These are phyloP conservation scores for Fragum sueziense DNA, from an alignment of 2,888 invertebrate genomes.

Conservation along the genomic window DNA sequence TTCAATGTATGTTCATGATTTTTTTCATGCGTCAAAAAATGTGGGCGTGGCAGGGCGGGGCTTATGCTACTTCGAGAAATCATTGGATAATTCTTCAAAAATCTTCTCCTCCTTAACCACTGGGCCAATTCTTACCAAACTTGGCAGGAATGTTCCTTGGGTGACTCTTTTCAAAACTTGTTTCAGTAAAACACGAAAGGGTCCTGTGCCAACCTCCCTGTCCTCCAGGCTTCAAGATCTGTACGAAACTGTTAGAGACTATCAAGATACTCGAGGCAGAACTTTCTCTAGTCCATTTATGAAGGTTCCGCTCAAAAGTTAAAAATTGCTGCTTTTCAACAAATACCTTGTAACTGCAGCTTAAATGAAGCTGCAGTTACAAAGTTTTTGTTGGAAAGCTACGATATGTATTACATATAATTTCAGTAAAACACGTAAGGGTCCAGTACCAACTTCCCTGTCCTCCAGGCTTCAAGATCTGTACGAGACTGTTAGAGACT, in stretches of 20 bases:
- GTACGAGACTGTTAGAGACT: conserved; percentile 95
- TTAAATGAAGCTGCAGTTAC: too few species aligned
- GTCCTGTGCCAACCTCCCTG: conserved; percentile 77
- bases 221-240: conserved; percentile 92
- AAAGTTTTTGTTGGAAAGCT: too few species aligned
- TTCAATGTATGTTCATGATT: too few species aligned
- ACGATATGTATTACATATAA: neutral
- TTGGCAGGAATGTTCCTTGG: too few species aligned
- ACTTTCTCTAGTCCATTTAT: conserved; percentile 96
- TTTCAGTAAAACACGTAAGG: conserved; percentile 53
- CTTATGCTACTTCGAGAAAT: too few species aligned
- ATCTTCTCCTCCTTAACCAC: too few species aligned
- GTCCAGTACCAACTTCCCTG: conserved; percentile 77
- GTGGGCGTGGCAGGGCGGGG: too few species aligned
- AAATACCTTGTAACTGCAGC: too few species aligned
- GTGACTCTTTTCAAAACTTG: too few species aligned
- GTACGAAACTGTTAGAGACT: conserved; percentile 95
- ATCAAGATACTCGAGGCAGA: conserved; percentile 90
- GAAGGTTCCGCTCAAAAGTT: conserved; percentile 94
- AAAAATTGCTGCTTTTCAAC: neutral
- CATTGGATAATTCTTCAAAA: too few species aligned
- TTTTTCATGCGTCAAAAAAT: too few species aligned
- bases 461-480: conserved; percentile 92
- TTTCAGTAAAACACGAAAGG: conserved; percentile 53
- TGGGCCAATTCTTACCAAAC: too few species aligned